Evolutionary conservation across 2,113 vertebrate genomes (phyloP).

Genomic region (Phrynosoma platyrhinos): DNA sequence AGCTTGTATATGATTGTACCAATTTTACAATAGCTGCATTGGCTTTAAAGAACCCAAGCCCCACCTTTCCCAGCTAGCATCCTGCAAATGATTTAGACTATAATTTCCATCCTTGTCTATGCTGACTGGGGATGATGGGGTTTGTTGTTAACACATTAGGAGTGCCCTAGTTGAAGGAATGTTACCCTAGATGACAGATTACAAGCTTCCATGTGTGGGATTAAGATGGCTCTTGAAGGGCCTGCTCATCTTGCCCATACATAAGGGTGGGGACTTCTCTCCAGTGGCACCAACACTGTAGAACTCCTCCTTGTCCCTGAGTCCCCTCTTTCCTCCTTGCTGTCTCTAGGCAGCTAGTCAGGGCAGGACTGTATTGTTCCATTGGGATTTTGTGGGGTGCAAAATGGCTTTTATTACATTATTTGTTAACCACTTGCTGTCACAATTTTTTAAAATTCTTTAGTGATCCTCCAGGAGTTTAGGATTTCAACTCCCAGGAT

Average conservation of each 20-base stretch:
- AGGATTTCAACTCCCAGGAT: background rate
- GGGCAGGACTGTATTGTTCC: background rate
- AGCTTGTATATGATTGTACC: background rate
- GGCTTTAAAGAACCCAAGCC: background rate
- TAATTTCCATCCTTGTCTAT: background rate
- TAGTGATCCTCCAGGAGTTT: too few relatives aligned
- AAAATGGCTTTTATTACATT: too few relatives aligned
- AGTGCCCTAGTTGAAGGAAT: background rate
- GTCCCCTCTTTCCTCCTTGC: background rate
- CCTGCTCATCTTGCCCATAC: background rate
- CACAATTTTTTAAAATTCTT: too few relatives aligned
- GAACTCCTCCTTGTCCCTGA: background rate
- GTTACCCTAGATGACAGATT: background rate
- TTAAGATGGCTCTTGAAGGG: background rate
- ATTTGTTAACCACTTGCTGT: too few relatives aligned
- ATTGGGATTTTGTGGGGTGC: background rate
- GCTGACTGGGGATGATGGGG: too few relatives aligned
- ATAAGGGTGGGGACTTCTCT: background rate
- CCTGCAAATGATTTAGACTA: background rate
- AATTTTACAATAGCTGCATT: background rate
- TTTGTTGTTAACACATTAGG: background rate
- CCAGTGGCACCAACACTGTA: background rate
- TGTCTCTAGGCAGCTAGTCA: background rate
- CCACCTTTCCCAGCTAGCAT: too few relatives aligned
- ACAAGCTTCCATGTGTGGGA: background rate